Conservation (phyloP, 2,113 vertebrate genomes). For the Boulengeromyrus knoepffleri region DNA sequence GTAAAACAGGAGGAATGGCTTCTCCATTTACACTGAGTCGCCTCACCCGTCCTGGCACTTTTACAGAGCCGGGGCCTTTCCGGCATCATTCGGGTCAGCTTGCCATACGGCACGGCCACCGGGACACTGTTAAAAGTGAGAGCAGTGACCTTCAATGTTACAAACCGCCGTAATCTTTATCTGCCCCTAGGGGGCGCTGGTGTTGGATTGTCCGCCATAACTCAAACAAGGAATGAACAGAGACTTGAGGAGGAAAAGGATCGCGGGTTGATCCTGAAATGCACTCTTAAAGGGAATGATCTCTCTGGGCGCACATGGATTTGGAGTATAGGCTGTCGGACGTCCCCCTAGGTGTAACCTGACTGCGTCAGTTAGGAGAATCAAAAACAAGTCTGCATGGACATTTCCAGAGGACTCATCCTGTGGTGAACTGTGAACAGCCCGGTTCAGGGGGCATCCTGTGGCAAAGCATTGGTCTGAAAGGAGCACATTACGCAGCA, state of each 20-base stretch:
- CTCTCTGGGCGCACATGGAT: not conserved
- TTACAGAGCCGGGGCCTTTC: not conserved
- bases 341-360: constrained; percentile 32
- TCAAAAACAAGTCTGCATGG: not conserved
- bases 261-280: not conserved
- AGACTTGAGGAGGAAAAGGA: not conserved
- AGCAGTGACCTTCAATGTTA: not conserved
- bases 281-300: not conserved
- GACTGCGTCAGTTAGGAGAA: constrained; percentile 24
- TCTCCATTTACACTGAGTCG: not conserved
- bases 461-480: not conserved
- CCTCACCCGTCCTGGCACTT: not conserved
- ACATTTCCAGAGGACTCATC: constrained; percentile 8
- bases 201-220: not conserved
- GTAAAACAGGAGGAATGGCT: not conserved
- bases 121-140: not conserved
- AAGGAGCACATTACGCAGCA: not conserved
- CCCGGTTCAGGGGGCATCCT: not conserved
- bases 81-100: not conserved
- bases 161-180: not conserved
- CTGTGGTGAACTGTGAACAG: constrained; percentile 9
- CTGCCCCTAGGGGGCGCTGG: not conserved
- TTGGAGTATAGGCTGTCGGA: not conserved
- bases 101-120: not conserved
- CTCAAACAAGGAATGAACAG: not conserved